Conservation (phyloP, 1,140 invertebrate genomes). For the Hyles euphorbiae region DNA sequence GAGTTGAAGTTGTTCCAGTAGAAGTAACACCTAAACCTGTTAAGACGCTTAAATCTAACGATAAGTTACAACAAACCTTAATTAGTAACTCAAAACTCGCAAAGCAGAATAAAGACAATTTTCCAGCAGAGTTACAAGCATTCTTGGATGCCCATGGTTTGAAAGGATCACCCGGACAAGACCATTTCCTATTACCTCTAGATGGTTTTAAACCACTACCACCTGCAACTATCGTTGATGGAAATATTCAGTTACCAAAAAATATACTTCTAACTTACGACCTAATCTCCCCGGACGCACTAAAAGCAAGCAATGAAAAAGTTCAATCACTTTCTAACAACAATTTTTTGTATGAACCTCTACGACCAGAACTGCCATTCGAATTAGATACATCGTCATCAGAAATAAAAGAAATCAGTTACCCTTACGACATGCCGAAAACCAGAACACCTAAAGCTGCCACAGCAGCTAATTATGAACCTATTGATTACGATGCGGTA, state of each 20-base stretch:
- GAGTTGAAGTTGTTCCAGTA: slow-evolving; percentile 52
- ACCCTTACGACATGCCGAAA: slow-evolving; percentile 57
- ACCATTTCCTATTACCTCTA: slow-evolving; percentile 57
- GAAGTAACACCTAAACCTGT: slow-evolving; percentile 53
- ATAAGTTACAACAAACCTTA: slow-evolving; percentile 32
- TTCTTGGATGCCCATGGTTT: slow-evolving; percentile 61
- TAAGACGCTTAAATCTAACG: slow-evolving; percentile 33
- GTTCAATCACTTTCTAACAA: slow-evolving; percentile 27
- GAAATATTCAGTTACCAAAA: slow-evolving; percentile 58
- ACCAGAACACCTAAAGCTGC: slow-evolving; percentile 47
- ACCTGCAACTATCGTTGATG: slow-evolving; percentile 57
- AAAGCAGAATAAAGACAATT: slow-evolving; percentile 40
- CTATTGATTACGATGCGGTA: slow-evolving; percentile 60
- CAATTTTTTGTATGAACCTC: slow-evolving; percentile 56
- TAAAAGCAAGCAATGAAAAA: slow-evolving; percentile 26
- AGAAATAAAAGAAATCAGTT: slow-evolving; percentile 41
- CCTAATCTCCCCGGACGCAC: slow-evolving; percentile 47
- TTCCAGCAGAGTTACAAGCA: slow-evolving; percentile 55
- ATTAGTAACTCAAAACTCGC: slow-evolving; percentile 34
- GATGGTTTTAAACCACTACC: slow-evolving; percentile 66
- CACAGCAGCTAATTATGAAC: slow-evolving; percentile 42
- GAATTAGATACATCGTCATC: slow-evolving; percentile 61
- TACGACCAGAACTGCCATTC: slow-evolving; percentile 50
- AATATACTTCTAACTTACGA: slow-evolving; percentile 63
- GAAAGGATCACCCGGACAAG: slow-evolving; percentile 50